Evolutionary conservation across 2,797 vertebrate species (phyloP).

Genomic region (Galago senegalensis): DNA sequence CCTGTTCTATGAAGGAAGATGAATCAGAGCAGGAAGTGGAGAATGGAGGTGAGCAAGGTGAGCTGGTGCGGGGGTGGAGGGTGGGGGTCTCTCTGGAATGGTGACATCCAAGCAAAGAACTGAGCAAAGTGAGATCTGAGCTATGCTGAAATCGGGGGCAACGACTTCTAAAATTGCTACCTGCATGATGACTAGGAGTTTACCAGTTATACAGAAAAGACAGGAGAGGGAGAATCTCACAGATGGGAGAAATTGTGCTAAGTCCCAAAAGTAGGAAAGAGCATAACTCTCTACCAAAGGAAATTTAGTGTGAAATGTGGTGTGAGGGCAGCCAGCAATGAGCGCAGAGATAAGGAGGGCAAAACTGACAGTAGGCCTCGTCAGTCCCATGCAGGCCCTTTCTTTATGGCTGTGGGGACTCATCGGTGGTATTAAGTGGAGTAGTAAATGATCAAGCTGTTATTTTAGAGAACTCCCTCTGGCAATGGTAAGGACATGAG

Average conservation of each 20-base stretch:
- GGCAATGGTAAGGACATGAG: background rate
- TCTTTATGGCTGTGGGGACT: background rate
- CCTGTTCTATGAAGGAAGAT: background rate
- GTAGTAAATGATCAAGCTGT: background rate
- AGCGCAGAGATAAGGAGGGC: background rate
- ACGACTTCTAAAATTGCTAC: background rate
- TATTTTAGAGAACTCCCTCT: background rate
- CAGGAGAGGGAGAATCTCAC: background rate
- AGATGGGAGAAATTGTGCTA: background rate
- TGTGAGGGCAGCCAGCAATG: background rate
- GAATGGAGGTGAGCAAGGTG: background rate
- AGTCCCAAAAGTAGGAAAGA: background rate
- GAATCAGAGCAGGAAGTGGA: background rate
- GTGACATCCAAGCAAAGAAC: background rate
- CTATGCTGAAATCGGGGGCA: background rate
- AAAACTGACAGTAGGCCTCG: background rate
- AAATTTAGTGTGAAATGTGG: background rate
- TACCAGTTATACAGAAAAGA: background rate
- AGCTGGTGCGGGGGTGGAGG: no score
- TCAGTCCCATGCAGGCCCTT: background rate
- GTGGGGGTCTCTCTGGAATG: background rate
- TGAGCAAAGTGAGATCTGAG: background rate
- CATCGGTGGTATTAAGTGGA: background rate
- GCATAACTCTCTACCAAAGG: background rate
- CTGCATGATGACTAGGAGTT: background rate